Evolutionary conservation across 1,140 invertebrate genomes (phyloP).

Genomic region (Drosophila insularis): DNA sequence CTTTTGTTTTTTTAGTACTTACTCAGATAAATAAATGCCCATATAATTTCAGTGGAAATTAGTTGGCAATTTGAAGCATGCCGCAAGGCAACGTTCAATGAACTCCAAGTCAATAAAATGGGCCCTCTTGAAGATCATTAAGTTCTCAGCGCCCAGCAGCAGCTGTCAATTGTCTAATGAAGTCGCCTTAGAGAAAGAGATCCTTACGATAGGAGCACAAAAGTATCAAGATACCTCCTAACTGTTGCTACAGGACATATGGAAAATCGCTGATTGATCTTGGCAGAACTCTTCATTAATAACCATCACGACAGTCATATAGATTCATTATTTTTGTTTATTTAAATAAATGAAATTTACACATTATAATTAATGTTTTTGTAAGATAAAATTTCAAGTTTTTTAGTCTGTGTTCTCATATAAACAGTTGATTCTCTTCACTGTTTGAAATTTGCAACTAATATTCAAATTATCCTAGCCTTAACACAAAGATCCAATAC

Average conservation of each 20-base stretch:
- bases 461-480: too few relatives aligned
- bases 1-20: background rate
- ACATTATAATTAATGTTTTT: too few relatives aligned
- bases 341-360: conserved; percentile 49
- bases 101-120: conserved; percentile 47
- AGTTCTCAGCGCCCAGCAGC: conserved; percentile 51
- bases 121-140: conserved; percentile 52
- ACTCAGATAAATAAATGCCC: conserved; percentile 52
- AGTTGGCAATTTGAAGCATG: conserved; percentile 73
- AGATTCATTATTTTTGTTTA: too few relatives aligned
- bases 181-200: conserved; percentile 43
- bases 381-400: too few relatives aligned
- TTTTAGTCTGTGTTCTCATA: too few relatives aligned
- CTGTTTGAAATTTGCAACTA: too few relatives aligned
- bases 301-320: conserved; percentile 33
- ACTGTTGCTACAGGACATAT: conserved; percentile 58
- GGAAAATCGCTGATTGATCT: conserved; percentile 65
- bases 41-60: conserved; percentile 71
- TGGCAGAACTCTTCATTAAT: conserved; percentile 47
- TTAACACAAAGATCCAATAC: too few relatives aligned
- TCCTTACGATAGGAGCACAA: conserved; percentile 39
- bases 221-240: conserved; percentile 53
- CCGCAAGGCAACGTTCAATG: conserved; percentile 55
- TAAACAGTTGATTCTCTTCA: too few relatives aligned
- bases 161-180: conserved; percentile 67